Percentiles rank a stretch among this genome's conserved stretches.
phyloP scores from a whole-genome alignment of 2,113 vertebrate species.

The Piprites chloris region DNA sequence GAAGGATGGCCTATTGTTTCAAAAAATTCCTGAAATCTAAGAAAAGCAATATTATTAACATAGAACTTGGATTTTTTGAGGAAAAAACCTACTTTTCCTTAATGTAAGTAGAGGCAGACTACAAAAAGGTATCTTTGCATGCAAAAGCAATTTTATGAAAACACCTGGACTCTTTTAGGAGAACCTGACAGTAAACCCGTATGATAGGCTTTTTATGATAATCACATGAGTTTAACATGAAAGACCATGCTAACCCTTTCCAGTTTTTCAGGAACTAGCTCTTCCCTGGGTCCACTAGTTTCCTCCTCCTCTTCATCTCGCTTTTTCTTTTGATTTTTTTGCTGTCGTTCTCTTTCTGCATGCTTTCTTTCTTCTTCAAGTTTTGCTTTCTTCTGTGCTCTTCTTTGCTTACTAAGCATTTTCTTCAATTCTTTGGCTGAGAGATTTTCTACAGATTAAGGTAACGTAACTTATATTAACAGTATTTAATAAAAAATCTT shows the following conservation, averaged over 20 bases:
- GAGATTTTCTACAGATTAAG: conserved; percentile 73
- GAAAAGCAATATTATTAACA: background rate
- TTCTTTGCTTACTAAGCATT: conserved; percentile 81
- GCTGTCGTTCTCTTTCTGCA: conserved; percentile 75
- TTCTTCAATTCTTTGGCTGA: conserved; percentile 83
- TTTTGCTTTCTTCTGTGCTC: conserved; percentile 82
- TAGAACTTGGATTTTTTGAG: background rate
- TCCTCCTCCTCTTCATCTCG: conserved; percentile 79
- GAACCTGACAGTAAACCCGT: fast-evolving
- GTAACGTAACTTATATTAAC: background rate
- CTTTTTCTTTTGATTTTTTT: conserved; percentile 79
- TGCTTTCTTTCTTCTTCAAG: conserved; percentile 79
- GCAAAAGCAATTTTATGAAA: background rate
- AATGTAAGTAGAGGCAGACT: background rate
- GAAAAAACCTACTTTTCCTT: background rate
- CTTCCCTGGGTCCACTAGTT: conserved; percentile 75
- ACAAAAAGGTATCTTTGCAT: background rate
- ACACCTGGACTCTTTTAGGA: background rate
- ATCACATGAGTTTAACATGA: background rate
- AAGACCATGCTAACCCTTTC: conserved; percentile 72
- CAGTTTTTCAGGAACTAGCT: conserved; percentile 79
- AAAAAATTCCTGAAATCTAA: background rate
- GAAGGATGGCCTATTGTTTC: background rate
- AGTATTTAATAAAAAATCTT: background rate
- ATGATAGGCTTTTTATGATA: background rate